These are phyloP conservation scores for Euproctis similis DNA, from an alignment of 2,888 invertebrate species.

Conservation along the genomic window DNA sequence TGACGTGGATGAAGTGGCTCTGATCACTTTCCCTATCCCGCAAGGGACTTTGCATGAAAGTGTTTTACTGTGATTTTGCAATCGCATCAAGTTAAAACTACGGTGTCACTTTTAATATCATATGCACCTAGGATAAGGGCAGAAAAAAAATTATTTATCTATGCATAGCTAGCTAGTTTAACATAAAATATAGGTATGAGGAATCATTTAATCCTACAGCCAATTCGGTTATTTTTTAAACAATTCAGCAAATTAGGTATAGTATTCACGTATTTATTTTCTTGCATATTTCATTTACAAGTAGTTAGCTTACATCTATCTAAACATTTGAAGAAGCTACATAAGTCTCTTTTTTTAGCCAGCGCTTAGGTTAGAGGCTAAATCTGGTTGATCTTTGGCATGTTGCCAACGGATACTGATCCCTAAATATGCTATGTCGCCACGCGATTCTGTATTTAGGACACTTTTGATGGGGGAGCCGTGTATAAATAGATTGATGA, in stretches of 20 bases:
- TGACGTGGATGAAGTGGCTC: too few species aligned
- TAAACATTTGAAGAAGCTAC: conserved; percentile 1
- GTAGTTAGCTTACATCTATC: conserved; percentile 9
- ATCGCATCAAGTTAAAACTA: too few species aligned
- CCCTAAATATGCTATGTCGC: conserved; percentile 60
- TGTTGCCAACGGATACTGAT: conserved; percentile 52
- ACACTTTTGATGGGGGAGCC: conserved; percentile 58
- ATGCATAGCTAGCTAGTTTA: too few species aligned
- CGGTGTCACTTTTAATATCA: too few species aligned
- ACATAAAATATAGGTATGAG: too few species aligned
- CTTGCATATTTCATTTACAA: conserved; percentile 7
- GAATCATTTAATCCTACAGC: too few species aligned
- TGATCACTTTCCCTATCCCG: too few species aligned
- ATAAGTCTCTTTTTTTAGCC: conserved; percentile 28
- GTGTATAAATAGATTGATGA: conserved; percentile 31
- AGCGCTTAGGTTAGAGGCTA: conserved; percentile 52
- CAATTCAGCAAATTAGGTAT: neutral
- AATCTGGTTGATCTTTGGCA: conserved; percentile 57
- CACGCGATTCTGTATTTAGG: conserved; percentile 64
- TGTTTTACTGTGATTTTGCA: too few species aligned
- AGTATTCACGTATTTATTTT: conserved; percentile 2
- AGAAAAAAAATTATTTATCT: too few species aligned
- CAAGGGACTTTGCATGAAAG: too few species aligned
- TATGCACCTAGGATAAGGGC: too few species aligned
- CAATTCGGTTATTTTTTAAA: too few species aligned